Evolutionary conservation across 2,888 invertebrate genomes (phyloP), one percentile per base, ranked within the genome.

Genomic region (Aricia artaxerxes): DNA sequence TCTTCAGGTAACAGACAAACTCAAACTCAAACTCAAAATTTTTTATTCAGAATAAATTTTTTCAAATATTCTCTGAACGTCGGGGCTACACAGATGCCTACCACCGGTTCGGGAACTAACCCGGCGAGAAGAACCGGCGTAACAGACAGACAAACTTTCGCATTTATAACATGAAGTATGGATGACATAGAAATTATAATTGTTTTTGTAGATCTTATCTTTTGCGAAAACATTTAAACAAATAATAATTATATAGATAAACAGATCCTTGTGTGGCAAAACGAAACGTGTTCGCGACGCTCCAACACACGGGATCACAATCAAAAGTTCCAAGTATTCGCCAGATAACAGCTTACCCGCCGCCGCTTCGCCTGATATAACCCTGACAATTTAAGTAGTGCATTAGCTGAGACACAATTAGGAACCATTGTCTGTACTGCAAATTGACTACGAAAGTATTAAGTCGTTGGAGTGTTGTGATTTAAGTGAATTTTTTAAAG

Each of bases 341-440:
- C 82, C 85, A 89, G 89, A 89, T 89, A 90, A 89, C 85, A 82
- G 81, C 84, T 88, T 89, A 85, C 84, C 85, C 85, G 76, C 57
- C 76, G 35, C 83, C 80, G 82, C 82, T 87, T 81, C 82, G 80
- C 79, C 81, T 78, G 77, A 7, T 81, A 84, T 85, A 83, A 90
- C 72, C 83, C 90, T 83, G 80, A 83, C 82, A 82, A 88, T 83
- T 90, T 86, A 24, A 83, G 82, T 84, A 86, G 86, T 4, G n/a
- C 31, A 9, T 44, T 44, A 57, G 16, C 16, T 57, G 4, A 57
- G 16, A 57, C 57, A 57, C 2, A 53, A 53, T 49, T 9, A 49
- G 0, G 5, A 13, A 5, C 2, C 1, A 11, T 69, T 9, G 69
- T 69, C 13, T 69, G 35, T 35, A 31, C 64, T 64, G 35, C 35